These are phyloP conservation scores for Erynnis tages DNA, from an alignment of 2,888 invertebrate species.

Conservation along the genomic window DNA sequence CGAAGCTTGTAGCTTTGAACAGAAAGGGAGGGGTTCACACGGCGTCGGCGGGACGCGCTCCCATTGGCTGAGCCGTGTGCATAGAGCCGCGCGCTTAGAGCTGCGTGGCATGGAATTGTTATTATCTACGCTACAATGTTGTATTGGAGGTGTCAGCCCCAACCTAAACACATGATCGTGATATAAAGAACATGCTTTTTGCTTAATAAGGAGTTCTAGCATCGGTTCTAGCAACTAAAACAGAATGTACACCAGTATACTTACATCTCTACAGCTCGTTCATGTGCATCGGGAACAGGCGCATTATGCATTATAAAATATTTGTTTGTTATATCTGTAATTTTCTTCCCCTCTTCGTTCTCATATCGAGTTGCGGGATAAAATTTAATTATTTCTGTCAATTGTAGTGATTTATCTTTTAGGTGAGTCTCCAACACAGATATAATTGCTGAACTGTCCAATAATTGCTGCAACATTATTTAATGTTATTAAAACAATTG, in stretches of 20 bases:
- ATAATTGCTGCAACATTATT: slow-evolving; percentile 85
- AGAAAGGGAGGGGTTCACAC: too few relatives aligned
- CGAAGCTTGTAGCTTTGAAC: too few relatives aligned
- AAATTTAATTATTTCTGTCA: slow-evolving; percentile 87
- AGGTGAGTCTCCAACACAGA: slow-evolving; percentile 92
- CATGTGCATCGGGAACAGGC: slow-evolving; percentile 70
- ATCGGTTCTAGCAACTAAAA: too few relatives aligned
- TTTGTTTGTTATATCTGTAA: slow-evolving; percentile 90
- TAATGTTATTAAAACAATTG: not conserved
- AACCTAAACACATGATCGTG: too few relatives aligned
- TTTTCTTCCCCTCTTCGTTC: slow-evolving; percentile 85
- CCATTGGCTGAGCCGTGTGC: too few relatives aligned
- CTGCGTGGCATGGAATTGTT: too few relatives aligned
- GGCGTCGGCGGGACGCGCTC: too few relatives aligned
- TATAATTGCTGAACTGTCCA: slow-evolving; percentile 97
- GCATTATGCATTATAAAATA: slow-evolving; percentile 93
- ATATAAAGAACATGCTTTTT: too few relatives aligned
- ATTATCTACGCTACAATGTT: too few relatives aligned
- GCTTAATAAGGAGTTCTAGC: too few relatives aligned
- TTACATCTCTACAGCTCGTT: slow-evolving; percentile 82
- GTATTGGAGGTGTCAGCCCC: too few relatives aligned
- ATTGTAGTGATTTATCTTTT: slow-evolving; percentile 77
- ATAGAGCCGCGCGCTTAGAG: too few relatives aligned
- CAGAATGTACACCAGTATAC: slow-evolving; percentile 34
- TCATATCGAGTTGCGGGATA: slow-evolving; percentile 87